Base-by-base conservation (phyloP, 2,888 invertebrate genomes). In the Trichacis sp. region DNA sequence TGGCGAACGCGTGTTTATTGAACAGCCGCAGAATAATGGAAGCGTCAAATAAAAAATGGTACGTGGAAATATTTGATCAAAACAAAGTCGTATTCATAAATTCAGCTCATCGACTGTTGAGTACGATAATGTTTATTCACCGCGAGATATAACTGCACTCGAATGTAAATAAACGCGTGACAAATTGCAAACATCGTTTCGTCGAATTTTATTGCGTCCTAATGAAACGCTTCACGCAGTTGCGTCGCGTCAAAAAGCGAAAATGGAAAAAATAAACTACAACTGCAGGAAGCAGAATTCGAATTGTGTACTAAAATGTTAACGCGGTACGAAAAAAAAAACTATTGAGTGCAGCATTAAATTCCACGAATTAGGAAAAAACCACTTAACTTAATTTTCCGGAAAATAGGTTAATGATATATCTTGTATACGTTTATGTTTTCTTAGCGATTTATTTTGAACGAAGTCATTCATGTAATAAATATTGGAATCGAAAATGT, bases 51-150 rank as follows among this genome's bases (percentile, higher is more conserved):
- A 33, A 33, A 33, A 33, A 33, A 33, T 33, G 33, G 8, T 6
- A 33, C 33, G 33, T 33, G 33, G 33, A 33, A 33, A n/a, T n/a
- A n/a, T 33, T 33, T 33, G 33, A 33, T 33, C 33, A 33, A 33
- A 33, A 33, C 33, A 33, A 33, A 33, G 33, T 33, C 33, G n/a
- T 33, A 33, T 33, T 33, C 11, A 33, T 33, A 33, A 33, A 33
- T 24, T 24, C 24, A 24, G 24, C 24, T 24, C 24, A 24, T 24
- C 24, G 24, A 24, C 33, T 33, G 8, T n/a, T 33, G 33, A n/a
- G n/a, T 5, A 33, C 33, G 33, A 33, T 5, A 33, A 33, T 33
- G 33, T 33, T 33, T 33, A n/a, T 33, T 5, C 33, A 6, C 2
- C 33, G 33, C 8, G 33, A 11, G 2, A 33, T 33, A 33, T 33